Evolutionary conservation across 2,797 vertebrate genomes (phyloP), one percentile per base, ranked within the genome.

Genomic region (Crypturellus tataupa): DNA sequence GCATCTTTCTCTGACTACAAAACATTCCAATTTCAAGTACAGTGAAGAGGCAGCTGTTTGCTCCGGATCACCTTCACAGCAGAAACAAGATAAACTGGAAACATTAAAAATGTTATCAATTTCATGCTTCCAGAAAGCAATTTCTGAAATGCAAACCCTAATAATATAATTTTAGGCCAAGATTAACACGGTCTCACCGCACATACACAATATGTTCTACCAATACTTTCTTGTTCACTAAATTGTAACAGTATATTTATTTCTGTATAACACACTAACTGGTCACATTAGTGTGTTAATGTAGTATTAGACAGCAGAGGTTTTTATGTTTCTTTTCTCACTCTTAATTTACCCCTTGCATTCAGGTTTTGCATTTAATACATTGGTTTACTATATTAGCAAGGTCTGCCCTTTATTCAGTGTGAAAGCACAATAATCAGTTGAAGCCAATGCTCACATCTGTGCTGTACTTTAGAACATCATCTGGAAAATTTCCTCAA

Each of bases 311-410:
- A 65, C 24, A 42, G 6, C 63, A 56, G 29, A 72, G 65, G 6
- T 37, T 80, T 62, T 71, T 12, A 40, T 10, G 29, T 53, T 95
- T 78, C 25, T 51, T 51, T 80, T 92, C 55, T 81, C 72, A 91
- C 3, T 10, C 19, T 89, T 44, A 72, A 65, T 1, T 69, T 19
- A 89, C 18, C 49, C 29, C 20, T 0, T 0, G 39, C 7, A 3
- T 75, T 69, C 7, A 31, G 55, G 3, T 49, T 81, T 63, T 64
- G 49, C 31, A 37, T 86, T 82, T 83, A 69, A 56, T 39, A 31
- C 0, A 46, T 31, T 35, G 23, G 0, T 55, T 76, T 40, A 42
- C 29, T 42, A 35, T 3, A 8, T 27, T 24, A 6, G 19, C 31
- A 40, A 51, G 8, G 16, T 75, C 23, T 80, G 23, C 9, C 69